Percentiles rank a stretch among this genome's conserved stretches.
phyloP scores from a whole-genome alignment of 2,888 invertebrate genomes.

The Campopleginae sp. region DNA sequence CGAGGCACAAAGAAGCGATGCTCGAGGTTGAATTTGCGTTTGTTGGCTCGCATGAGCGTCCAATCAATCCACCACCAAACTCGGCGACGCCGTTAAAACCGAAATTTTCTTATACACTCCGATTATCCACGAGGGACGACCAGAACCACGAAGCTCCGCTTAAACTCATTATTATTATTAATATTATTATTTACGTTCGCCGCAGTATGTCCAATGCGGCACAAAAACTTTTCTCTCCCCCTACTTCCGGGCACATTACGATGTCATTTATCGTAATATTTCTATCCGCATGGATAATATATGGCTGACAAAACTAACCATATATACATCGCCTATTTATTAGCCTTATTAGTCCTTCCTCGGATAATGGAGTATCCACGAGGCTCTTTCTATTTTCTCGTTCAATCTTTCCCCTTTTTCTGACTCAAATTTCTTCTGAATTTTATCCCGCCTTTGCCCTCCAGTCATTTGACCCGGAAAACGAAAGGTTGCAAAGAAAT shows the following conservation, averaged over 20 bases:
- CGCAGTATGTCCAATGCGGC: slow-evolving; percentile 61
- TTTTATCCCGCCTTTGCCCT: too few species aligned
- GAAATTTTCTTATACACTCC: slow-evolving; percentile 32
- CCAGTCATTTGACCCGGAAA: too few species aligned
- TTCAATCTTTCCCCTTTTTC: neutral
- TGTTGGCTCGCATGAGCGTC: slow-evolving; percentile 48
- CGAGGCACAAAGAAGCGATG: neutral
- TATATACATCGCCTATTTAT: slow-evolving; percentile 1
- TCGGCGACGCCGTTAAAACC: slow-evolving; percentile 26
- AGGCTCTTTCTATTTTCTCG: neutral
- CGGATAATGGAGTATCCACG: neutral
- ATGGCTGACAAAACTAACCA: slow-evolving; percentile 16
- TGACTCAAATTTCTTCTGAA: neutral
- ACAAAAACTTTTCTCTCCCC: slow-evolving; percentile 36
- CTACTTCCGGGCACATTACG: slow-evolving; percentile 10
- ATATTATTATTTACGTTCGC: slow-evolving; percentile 65
- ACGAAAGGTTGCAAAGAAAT: too few species aligned
- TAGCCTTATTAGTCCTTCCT: neutral
- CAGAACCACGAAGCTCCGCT: slow-evolving; percentile 27
- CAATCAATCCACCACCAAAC: slow-evolving; percentile 54
- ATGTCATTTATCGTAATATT: slow-evolving; percentile 32
- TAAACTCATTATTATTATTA: slow-evolving; percentile 14
- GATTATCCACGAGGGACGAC: slow-evolving; percentile 58
- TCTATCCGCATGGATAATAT: slow-evolving; percentile 7
- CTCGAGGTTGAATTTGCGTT: slow-evolving; percentile 35